These are phyloP conservation scores for Oncorhynchus mykiss DNA, from an alignment of 2,113 vertebrate species.

Conservation along the genomic window DNA sequence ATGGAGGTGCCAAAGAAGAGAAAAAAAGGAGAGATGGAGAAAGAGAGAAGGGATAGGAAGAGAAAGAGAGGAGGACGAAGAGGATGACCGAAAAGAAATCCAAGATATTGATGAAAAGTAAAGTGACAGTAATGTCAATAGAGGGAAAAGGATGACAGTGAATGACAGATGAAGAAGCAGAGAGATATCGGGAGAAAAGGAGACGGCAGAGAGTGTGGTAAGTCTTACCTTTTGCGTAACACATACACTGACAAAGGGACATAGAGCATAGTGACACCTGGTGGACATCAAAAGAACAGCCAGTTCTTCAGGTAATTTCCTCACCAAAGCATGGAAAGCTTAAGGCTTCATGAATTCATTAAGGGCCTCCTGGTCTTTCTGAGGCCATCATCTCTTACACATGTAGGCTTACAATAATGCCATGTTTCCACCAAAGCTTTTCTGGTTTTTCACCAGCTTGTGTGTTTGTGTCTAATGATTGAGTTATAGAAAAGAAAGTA, in stretches of 20 bases:
- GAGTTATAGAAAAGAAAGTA: background rate
- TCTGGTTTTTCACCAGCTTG: constrained; percentile 15
- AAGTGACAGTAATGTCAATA: constrained; percentile 2
- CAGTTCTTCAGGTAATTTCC: background rate
- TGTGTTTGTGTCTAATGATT: constrained; percentile 27
- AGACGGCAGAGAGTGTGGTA: constrained; percentile 42
- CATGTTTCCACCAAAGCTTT: constrained; percentile 49
- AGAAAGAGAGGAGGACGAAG: constrained; percentile 4
- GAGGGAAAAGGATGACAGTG: constrained; percentile 23
- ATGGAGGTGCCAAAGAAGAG: constrained; percentile 13
- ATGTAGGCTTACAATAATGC: background rate
- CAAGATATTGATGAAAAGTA: background rate
- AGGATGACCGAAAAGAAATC: background rate
- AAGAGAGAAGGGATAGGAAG: background rate
- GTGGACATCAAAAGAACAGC: constrained; percentile 5
- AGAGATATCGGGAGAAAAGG: constrained; percentile 20
- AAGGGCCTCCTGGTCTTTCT: constrained; percentile 8
- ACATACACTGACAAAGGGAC: constrained; percentile 46
- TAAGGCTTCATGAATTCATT: background rate
- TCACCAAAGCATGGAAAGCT: constrained; percentile 4
- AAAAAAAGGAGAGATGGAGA: background rate
- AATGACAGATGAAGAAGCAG: constrained; percentile 14
- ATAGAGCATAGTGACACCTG: constrained; percentile 49
- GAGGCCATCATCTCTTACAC: constrained; percentile 6
- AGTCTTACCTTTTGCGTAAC: constrained; percentile 71